Conservation (phyloP, 2,113 vertebrate species). For the Elaphurus davidianus region DNA sequence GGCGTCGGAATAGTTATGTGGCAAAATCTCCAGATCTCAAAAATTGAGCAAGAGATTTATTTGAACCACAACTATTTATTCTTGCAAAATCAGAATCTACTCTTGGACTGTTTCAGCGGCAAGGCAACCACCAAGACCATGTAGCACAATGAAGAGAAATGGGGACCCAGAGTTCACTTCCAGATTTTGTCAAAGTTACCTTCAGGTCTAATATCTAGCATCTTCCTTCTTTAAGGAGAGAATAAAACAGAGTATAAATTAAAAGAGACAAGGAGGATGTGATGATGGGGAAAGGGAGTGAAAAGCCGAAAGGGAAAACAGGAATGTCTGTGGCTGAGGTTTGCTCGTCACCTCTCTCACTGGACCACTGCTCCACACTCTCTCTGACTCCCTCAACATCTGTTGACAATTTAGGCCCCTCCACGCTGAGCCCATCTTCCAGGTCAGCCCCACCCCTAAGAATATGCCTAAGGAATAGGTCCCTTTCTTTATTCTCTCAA, state of each 20-base stretch:
- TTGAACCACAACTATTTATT: slow-evolving; percentile 16
- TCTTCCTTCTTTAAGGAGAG: neutral
- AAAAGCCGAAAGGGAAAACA: neutral
- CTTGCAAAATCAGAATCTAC: slow-evolving; percentile 26
- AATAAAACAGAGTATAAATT: neutral
- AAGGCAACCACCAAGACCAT: neutral
- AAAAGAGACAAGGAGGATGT: neutral
- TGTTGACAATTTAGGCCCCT: neutral
- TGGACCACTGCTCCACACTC: neutral
- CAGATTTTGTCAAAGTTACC: neutral
- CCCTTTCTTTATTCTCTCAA: neutral
- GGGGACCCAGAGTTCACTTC: neutral
- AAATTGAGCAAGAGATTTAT: slow-evolving; percentile 39
- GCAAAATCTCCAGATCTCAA: slow-evolving; percentile 39
- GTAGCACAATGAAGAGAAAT: rapidly evolving
- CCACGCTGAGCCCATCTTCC: neutral
- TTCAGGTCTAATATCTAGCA: neutral
- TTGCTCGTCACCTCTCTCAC: neutral
- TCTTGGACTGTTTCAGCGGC: neutral
- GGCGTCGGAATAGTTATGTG: neutral
- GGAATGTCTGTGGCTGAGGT: neutral
- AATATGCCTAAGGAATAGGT: neutral
- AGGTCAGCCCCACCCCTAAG: neutral
- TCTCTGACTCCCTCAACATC: neutral
- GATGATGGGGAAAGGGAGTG: neutral